Percentiles rank a stretch among this genome's conserved stretches.
Evolutionary conservation across 2,113 vertebrate species (phyloP).

Genomic region (Nothocercus julius): DNA sequence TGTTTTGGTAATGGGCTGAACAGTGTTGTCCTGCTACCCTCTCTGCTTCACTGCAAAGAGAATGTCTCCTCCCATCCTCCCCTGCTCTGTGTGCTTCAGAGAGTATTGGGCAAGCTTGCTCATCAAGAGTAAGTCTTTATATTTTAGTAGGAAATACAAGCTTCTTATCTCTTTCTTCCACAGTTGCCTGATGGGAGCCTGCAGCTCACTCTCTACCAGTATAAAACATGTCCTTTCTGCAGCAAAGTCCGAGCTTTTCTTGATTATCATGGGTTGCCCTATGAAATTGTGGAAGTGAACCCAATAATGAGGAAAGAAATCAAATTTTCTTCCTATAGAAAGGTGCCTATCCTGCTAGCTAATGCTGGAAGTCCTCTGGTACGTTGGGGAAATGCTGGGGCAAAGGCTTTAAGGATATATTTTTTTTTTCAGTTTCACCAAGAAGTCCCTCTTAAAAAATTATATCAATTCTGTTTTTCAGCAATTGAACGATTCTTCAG

Average conservation of each 20-base stretch:
- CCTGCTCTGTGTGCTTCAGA: no score
- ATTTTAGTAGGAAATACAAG: background rate
- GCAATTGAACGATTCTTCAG: constrained; percentile 96
- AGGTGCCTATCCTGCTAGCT: constrained; percentile 90
- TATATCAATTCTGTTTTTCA: constrained; percentile 66
- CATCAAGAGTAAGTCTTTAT: background rate
- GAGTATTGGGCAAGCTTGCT: accelerated
- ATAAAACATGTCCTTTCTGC: constrained; percentile 98
- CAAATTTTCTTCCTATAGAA: constrained; percentile 95
- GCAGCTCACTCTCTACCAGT: constrained; percentile 93
- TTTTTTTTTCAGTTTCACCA: background rate
- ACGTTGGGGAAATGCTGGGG: constrained; percentile 21
- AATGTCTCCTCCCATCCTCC: background rate
- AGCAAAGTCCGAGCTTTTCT: constrained; percentile 96
- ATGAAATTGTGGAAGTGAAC: constrained; percentile 95
- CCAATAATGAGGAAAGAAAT: constrained; percentile 92
- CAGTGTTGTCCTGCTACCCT: no score
- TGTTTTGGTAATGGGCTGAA: no score
- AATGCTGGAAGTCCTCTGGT: constrained; percentile 76
- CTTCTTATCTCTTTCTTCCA: background rate
- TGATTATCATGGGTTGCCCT: constrained; percentile 90
- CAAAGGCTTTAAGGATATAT: background rate
- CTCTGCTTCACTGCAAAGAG: background rate
- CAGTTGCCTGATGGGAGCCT: constrained; percentile 59
- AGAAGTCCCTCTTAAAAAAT: background rate